These are phyloP conservation scores for Gastrophryne carolinensis DNA, from an alignment of 2,797 vertebrate species.

Conservation along the genomic window DNA sequence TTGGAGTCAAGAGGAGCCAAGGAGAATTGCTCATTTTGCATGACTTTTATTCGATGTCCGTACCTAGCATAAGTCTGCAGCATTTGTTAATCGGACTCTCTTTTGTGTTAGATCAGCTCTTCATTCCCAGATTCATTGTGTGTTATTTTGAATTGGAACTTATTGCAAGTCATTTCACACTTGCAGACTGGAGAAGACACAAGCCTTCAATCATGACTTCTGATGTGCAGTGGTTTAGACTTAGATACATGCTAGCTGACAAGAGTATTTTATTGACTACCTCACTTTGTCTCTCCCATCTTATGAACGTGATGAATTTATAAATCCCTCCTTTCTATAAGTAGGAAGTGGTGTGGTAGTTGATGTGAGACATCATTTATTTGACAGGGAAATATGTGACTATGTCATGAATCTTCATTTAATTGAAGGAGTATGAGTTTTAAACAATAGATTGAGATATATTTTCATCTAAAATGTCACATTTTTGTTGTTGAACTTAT, in stretches of 20 bases:
- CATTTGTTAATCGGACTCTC: slow-evolving; percentile 5
- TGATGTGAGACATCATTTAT: slow-evolving; percentile 86
- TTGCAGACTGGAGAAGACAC: slow-evolving; percentile 84
- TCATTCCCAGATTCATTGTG: slow-evolving; percentile 49
- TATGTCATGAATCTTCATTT: slow-evolving; percentile 78
- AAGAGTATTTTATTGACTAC: slow-evolving; percentile 91
- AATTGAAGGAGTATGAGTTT: slow-evolving; percentile 83
- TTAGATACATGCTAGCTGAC: slow-evolving; percentile 73
- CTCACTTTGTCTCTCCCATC: slow-evolving; percentile 91
- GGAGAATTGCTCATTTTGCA: too few species aligned
- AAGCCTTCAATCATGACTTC: slow-evolving; percentile 89
- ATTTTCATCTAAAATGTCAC: slow-evolving; percentile 62
- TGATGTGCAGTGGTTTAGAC: slow-evolving; percentile 82
- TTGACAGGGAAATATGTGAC: slow-evolving; percentile 80
- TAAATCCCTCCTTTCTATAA: slow-evolving; percentile 80
- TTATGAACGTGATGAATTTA: slow-evolving; percentile 85
- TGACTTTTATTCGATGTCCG: too few species aligned
- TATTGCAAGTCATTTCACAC: slow-evolving; percentile 61
- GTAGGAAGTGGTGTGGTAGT: slow-evolving; percentile 84
- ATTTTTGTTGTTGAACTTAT: slow-evolving; percentile 70
- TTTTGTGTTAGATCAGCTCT: neutral
- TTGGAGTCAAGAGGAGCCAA: too few species aligned
- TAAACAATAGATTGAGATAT: slow-evolving; percentile 73
- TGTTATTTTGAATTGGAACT: slow-evolving; percentile 48
- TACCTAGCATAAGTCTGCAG: too few species aligned